Conservation (phyloP, 2,113 vertebrate genomes). For the Pardalotus punctatus region DNA sequence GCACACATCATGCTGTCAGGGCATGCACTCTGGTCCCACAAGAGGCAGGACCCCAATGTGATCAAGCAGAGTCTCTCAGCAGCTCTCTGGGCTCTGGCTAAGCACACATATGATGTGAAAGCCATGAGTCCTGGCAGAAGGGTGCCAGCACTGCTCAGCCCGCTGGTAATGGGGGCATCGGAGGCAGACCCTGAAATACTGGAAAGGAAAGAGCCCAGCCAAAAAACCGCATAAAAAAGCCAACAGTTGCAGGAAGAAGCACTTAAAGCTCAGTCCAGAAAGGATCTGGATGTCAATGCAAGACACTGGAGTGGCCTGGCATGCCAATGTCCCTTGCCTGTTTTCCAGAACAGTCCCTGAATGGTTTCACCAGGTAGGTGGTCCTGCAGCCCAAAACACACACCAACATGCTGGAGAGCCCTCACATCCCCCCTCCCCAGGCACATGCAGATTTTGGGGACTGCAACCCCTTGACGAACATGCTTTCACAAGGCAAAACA, state of each 20-base stretch:
- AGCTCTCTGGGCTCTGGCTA: not conserved
- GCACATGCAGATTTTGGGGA: rapidly evolving
- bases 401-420: rapidly evolving
- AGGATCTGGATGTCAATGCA: not conserved
- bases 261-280: not conserved
- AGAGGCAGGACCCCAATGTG: rapidly evolving
- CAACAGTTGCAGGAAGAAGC: not conserved
- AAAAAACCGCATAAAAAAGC: not conserved
- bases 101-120: not conserved
- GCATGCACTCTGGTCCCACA: not conserved
- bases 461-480: not conserved
- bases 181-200: not conserved
- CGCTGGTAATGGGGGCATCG: rapidly evolving
- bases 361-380: not conserved
- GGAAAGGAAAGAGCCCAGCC: not conserved
- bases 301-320: not conserved
- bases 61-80: not conserved
- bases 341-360: not conserved
- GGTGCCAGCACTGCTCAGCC: not conserved
- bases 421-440: rapidly evolving
- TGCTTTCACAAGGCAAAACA: not conserved
- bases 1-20: rapidly evolving
- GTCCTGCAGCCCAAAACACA: not conserved
- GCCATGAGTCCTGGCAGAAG: rapidly evolving
- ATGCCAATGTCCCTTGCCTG: not conserved